These are phyloP conservation scores for Crax fasciolata DNA, from an alignment of 2,797 vertebrate genomes.

Conservation along the genomic window DNA sequence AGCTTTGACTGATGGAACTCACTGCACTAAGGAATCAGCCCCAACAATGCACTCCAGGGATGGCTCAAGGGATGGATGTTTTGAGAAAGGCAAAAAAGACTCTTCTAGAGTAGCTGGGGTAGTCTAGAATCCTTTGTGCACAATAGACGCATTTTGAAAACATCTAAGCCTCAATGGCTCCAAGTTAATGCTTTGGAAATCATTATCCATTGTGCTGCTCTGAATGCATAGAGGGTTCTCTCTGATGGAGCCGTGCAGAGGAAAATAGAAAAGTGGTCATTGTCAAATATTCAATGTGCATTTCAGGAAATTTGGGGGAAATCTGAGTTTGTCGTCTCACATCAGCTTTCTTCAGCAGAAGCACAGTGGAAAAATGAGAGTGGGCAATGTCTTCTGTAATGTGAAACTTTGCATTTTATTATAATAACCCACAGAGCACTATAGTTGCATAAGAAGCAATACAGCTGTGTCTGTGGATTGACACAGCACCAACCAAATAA, in stretches of 20 bases:
- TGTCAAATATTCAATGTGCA: slow-evolving; percentile 12
- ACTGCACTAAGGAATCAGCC: slow-evolving; percentile 18
- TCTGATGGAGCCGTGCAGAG: not conserved
- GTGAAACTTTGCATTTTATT: not conserved
- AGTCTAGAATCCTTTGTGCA: slow-evolving; percentile 67
- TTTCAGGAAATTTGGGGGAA: slow-evolving; percentile 3
- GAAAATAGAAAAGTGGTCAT: slow-evolving; percentile 44
- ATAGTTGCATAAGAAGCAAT: fast-evolving
- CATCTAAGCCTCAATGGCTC: slow-evolving; percentile 59
- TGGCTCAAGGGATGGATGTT: slow-evolving; percentile 17
- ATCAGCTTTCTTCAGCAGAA: slow-evolving; percentile 23
- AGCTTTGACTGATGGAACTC: slow-evolving; percentile 64
- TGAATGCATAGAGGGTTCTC: slow-evolving; percentile 61
- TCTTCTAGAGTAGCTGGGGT: slow-evolving; percentile 56
- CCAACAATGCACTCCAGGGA: slow-evolving; percentile 60
- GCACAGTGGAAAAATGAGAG: slow-evolving; percentile 1
- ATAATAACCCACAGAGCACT: not conserved
- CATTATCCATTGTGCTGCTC: slow-evolving; percentile 59
- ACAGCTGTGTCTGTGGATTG: fast-evolving
- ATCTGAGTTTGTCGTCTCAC: not conserved
- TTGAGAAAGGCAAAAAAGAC: slow-evolving; percentile 49
- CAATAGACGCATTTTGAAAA: slow-evolving; percentile 66
- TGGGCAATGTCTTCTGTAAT: not conserved
- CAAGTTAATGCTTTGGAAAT: slow-evolving; percentile 70
- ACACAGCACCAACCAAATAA: not conserved